Conservation (phyloP, 2,888 invertebrate species). For the Meandrusa payeni region DNA sequence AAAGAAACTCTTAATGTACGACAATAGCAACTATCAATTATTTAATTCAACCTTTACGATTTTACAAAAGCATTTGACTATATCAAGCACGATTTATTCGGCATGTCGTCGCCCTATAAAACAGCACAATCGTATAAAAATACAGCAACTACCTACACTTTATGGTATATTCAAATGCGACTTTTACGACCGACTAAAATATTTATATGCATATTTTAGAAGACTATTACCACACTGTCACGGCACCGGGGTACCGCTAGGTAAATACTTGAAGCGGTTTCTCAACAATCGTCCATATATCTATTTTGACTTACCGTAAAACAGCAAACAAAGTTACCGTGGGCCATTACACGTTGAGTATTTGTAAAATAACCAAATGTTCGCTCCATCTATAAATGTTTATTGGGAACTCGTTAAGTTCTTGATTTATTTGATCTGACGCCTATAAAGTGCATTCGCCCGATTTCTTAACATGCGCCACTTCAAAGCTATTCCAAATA, state of each 20-base stretch:
- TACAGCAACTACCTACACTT: conserved; percentile 38
- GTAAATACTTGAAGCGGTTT: conserved; percentile 56
- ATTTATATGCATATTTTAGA: conserved; percentile 64
- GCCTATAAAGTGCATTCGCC: conserved; percentile 52
- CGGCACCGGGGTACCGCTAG: conserved; percentile 52
- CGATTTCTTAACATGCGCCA: conserved; percentile 50
- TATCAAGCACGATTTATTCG: conserved; percentile 41
- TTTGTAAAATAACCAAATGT: conserved; percentile 72
- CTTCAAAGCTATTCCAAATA: conserved; percentile 38
- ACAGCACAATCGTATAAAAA: conserved; percentile 38
- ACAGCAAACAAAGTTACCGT: conserved; percentile 60
- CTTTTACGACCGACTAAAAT: conserved; percentile 52
- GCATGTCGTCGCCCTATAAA: conserved; percentile 59
- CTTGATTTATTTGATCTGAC: conserved; percentile 69
- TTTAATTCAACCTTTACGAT: not conserved
- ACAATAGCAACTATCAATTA: not conserved
- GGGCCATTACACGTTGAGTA: conserved; percentile 71
- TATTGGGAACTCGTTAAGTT: conserved; percentile 66
- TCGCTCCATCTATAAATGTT: conserved; percentile 60
- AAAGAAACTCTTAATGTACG: not conserved
- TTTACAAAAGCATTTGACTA: not conserved
- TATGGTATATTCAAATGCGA: conserved; percentile 41
- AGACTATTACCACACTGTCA: conserved; percentile 49
- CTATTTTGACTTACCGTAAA: conserved; percentile 57
- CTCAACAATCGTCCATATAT: conserved; percentile 50